Evolutionary conservation across 2,797 vertebrate genomes (phyloP), one percentile per base, ranked within the genome.

Genomic region (Acomys russatus): DNA sequence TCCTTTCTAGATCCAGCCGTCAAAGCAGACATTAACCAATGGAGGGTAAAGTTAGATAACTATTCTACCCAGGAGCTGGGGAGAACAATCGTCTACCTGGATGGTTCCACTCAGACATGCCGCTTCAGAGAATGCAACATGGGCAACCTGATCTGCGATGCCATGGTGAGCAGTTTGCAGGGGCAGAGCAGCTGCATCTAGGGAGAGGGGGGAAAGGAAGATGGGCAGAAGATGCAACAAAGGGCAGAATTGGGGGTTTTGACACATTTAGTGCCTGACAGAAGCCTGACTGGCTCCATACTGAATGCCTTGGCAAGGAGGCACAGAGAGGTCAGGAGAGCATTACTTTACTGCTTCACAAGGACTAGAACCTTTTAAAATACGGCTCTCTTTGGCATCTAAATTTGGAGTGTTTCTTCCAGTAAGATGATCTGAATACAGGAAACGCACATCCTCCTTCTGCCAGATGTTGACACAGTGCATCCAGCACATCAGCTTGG

Each of bases 141-240:
- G 98, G 99, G 99, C 51, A 99, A 99, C 97, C 96, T 99, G 74
- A 99, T 99, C 93, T 99, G 99, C 66, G 99, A 99, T 56, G 99
- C 99, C 86, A 98, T 99, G 99, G 99, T 99, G 98, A 98, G 99
- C 71, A 4, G 0, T 4, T 22, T 54, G 0, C 0, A 3, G 74
- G 54, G 3, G 23, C 6, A 38, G 59, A 22, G 35, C 3, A 23
- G 11, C 51, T 54, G 6, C 28, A 7, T 28, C 15, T 3, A 0
- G 2, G 44, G 20, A 64, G 44, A 44, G 6, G 25, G 12, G 25
- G n/a, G 28, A 35, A n/a, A n/a, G 23, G 17, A 74, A 74, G 49
- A 54, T 25, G 30, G 54, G 51, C 56, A 49, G 51, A 33, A 64
- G 79, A 22, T 30, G 15, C 5, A 66, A 59, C 49, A 8, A 33